These are phyloP conservation scores for Prionailurus bengalensis DNA, from an alignment of 2,113 vertebrate species.

Conservation along the genomic window DNA sequence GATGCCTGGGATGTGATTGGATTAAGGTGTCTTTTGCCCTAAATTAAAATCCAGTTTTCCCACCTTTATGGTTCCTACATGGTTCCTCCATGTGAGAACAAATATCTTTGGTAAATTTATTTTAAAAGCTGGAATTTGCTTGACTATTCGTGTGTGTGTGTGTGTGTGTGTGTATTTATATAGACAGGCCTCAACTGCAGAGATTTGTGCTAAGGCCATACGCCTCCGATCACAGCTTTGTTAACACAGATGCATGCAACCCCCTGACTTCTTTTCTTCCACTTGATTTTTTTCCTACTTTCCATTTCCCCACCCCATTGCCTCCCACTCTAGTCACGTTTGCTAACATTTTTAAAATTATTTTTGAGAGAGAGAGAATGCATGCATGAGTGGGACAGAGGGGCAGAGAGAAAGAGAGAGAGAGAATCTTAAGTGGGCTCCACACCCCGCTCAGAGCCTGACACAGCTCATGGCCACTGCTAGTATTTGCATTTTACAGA, in stretches of 20 bases:
- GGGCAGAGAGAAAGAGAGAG: too few species aligned
- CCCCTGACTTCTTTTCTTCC: not conserved
- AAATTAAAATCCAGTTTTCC: not conserved
- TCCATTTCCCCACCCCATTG: fast-evolving
- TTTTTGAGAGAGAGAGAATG: too few species aligned
- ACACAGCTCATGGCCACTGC: not conserved
- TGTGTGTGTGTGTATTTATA: not conserved
- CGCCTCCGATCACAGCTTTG: not conserved
- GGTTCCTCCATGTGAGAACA: not conserved
- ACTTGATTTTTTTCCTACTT: not conserved
- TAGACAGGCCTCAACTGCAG: not conserved
- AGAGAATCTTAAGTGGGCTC: too few species aligned
- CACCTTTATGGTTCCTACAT: not conserved
- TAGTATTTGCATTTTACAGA: not conserved
- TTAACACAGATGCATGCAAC: not conserved
- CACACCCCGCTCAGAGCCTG: too few species aligned
- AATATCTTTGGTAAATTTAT: not conserved
- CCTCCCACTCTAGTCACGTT: too few species aligned
- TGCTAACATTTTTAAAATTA: too few species aligned
- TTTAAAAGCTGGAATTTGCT: not conserved
- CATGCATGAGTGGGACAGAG: too few species aligned
- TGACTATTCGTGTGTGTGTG: not conserved
- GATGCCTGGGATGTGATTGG: not conserved
- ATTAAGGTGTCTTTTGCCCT: not conserved
- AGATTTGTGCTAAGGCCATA: not conserved